Conservation (phyloP, 1,140 invertebrate genomes). For the Drosophila willistoni region DNA sequence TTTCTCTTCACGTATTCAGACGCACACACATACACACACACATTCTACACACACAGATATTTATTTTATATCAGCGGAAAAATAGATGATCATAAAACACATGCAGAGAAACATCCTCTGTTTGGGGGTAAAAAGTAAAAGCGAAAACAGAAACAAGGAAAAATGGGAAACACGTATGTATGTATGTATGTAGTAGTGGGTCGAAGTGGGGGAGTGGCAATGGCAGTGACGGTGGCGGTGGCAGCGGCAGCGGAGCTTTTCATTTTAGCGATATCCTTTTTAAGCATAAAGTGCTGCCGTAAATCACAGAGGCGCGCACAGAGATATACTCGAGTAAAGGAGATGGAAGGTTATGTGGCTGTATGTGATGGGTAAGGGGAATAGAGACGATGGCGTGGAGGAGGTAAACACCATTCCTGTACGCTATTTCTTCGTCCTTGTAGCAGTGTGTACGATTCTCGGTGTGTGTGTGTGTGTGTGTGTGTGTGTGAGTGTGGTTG, state of each 20-base stretch:
- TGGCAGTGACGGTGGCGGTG: constrained; percentile 24
- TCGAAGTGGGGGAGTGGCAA: not conserved
- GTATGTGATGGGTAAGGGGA: constrained; percentile 13
- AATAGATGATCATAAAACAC: constrained; percentile 81
- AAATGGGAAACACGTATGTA: constrained; percentile 37
- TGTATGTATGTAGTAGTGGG: constrained; percentile 16
- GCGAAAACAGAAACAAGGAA: constrained; percentile 63
- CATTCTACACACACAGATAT: constrained; percentile 72
- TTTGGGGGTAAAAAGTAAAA: constrained; percentile 69
- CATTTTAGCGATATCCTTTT: constrained; percentile 82
- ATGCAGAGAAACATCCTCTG: constrained; percentile 75
- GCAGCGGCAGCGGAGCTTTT: constrained; percentile 67
- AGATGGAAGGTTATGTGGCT: constrained; percentile 17
- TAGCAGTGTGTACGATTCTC: constrained; percentile 8
- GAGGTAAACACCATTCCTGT: constrained; percentile 57
- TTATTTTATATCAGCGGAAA: constrained; percentile 81
- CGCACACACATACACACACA: constrained; percentile 6
- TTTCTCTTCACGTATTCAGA: not conserved
- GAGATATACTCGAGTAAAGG: constrained; percentile 19
- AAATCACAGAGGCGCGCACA: constrained; percentile 72
- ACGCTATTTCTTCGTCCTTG: constrained; percentile 41
- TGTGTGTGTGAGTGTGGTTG: constrained; percentile 31
- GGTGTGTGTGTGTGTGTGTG: constrained; percentile 32
- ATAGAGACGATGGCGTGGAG: not conserved
- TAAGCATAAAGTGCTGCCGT: constrained; percentile 82